phyloP scores from a whole-genome alignment of 2,797 vertebrate genomes.

The Peromyscus melanophrys region DNA sequence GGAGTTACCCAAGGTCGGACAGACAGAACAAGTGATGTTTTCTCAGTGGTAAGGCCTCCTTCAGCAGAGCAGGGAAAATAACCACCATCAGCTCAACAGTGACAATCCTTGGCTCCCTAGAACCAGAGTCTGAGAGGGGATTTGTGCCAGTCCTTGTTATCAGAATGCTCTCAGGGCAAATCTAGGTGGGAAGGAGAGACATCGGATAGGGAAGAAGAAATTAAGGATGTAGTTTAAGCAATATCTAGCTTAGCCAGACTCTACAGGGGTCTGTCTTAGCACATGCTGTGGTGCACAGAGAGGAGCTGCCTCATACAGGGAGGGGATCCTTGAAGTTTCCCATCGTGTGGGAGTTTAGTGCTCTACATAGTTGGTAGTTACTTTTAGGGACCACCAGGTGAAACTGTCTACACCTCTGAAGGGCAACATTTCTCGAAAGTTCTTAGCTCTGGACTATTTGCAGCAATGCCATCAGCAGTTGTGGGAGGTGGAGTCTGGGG shows the following conservation, averaged over 20 bases:
- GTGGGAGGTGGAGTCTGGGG: not conserved
- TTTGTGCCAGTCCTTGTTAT: not conserved
- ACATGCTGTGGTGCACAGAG: not conserved
- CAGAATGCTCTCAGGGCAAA: not conserved
- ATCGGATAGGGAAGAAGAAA: not conserved
- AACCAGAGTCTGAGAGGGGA: conserved; percentile 18
- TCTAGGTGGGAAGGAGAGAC: not conserved
- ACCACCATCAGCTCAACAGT: not conserved
- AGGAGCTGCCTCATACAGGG: not conserved
- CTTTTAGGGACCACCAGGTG: not conserved
- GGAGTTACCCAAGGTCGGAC: not conserved
- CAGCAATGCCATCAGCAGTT: not conserved
- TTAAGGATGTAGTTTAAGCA: not conserved
- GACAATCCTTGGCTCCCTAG: not conserved
- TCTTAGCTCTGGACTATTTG: not conserved
- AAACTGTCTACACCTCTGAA: conserved; percentile 20
- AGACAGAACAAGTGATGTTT: not conserved
- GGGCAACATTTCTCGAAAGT: not conserved
- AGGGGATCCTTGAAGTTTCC: not conserved
- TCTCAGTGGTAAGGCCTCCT: not conserved
- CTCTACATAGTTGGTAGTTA: not conserved
- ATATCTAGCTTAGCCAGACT: not conserved
- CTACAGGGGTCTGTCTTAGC: not conserved
- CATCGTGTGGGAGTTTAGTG: not conserved
- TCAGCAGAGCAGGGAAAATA: not conserved